Percentiles rank a stretch among this genome's conserved stretches.
These are phyloP conservation scores for Ommatoiulus sabulosus DNA, from an alignment of 2,888 invertebrate species.

Conservation along the genomic window DNA sequence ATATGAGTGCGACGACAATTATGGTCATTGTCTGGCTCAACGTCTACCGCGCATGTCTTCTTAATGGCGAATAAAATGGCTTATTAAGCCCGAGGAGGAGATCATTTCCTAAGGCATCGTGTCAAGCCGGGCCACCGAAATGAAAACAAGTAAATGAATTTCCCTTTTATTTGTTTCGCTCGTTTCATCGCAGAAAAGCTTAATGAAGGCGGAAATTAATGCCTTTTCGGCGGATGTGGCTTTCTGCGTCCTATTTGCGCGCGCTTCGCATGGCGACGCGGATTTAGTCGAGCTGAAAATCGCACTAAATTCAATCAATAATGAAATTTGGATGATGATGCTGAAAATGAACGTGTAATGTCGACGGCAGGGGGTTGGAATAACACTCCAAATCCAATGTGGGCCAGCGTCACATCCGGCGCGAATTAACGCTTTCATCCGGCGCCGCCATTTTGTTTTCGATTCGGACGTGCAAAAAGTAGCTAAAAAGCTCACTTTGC, in stretches of 20 bases:
- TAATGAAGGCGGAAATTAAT: conserved; percentile 28
- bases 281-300: not conserved
- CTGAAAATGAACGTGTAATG: not conserved
- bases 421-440: not conserved
- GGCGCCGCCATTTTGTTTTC: not conserved
- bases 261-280: not conserved
- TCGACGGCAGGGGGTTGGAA: not conserved
- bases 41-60: not conserved
- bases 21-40: conserved; percentile 20
- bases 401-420: not conserved
- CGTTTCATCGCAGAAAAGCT: conserved; percentile 1
- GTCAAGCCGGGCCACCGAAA: conserved; percentile 5
- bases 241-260: not conserved
- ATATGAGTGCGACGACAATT: not conserved
- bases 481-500: too few relatives aligned
- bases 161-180: conserved; percentile 13
- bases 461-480: too few relatives aligned
- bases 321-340: conserved; percentile 6
- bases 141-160: conserved; percentile 28
- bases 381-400: not conserved
- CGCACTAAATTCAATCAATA: not conserved
- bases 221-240: conserved; percentile 2
- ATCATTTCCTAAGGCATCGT: conserved; percentile 13
- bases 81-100: conserved; percentile 27
- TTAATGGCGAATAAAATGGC: not conserved